These are phyloP conservation scores for Pachypsylla venusta DNA, from an alignment of 1,140 invertebrate genomes.

Conservation along the genomic window DNA sequence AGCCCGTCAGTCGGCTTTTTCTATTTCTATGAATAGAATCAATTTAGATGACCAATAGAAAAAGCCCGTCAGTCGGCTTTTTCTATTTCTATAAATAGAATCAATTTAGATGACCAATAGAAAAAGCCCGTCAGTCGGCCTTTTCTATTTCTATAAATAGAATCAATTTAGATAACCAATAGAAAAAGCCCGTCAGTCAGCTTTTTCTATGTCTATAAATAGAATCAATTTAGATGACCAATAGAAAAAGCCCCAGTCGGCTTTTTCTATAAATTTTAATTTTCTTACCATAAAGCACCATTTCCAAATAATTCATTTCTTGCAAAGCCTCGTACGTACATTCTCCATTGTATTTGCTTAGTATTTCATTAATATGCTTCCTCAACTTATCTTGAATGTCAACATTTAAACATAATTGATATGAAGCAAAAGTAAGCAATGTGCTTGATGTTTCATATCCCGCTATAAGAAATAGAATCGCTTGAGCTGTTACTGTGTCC, in stretches of 20 bases:
- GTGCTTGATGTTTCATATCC: slow-evolving; percentile 44
- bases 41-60: too few species aligned
- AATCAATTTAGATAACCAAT: too few species aligned
- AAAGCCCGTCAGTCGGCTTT: too few species aligned
- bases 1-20: too few species aligned
- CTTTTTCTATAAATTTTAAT: background rate
- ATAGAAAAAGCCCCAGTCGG: background rate
- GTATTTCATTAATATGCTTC: slow-evolving; percentile 37
- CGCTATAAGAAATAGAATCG: slow-evolving; percentile 42
- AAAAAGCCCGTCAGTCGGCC: too few species aligned
- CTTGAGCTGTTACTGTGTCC: slow-evolving; percentile 36
- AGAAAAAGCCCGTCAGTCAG: too few species aligned
- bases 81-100: too few species aligned
- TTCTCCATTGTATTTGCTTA: slow-evolving; percentile 30
- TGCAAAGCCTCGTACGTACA: slow-evolving; percentile 35
- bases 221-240: background rate
- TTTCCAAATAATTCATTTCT: slow-evolving; percentile 30
- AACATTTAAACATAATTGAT: slow-evolving; percentile 36
- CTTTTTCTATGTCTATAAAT: background rate
- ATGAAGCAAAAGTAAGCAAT: slow-evolving; percentile 32
- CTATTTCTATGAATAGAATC: too few species aligned
- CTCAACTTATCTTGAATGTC: slow-evolving; percentile 37
- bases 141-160: too few species aligned
- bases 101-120: too few species aligned
- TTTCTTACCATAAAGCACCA: slow-evolving; percentile 30